Evolutionary conservation across 2,888 invertebrate species (phyloP), one percentile per base, ranked within the genome.

Genomic region (Pterostichus madidus): DNA sequence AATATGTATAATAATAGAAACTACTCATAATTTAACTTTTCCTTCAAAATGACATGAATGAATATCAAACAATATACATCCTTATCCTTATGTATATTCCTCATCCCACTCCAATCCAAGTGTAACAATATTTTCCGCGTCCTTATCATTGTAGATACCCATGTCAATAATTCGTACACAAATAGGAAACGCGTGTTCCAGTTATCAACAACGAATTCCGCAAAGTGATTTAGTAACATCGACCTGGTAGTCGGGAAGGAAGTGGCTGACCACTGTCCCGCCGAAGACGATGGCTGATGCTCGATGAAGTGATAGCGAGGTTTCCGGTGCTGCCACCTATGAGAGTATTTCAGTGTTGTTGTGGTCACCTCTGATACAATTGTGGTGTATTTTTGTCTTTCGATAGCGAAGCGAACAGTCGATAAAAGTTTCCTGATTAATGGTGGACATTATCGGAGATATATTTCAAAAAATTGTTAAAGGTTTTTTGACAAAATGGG

Each of bases 251-350:
- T 17, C 56, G 15, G 24, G 24, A 56, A 56, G 56, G 56, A 56
- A 56, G 56, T 56, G 56, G 56, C 17, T 8, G 6, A 56, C 56
- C 56, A 56, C 56, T 15, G n/a, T 5, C n/a, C 49, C n/a, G 49
- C n/a, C 13, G 13, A 56, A 56, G 56, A 56, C 17, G 56, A 17
- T 17, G 56, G 17, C 56, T 17, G 56, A 56, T 56, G 56, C 17
- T 56, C 56, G 17, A 56, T 56, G 24, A 6, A 56, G 56, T 39
- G 39, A 39, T 56, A 56, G 8, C 56, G 6, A 35, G 56, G 15
- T 39, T 56, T 77, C 77, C 77, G 77, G 77, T 80, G 68, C 31
- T 68, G 68, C 80, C 64, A 80, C 17, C 64, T 80, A 64, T 10
- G 68, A 76, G 35, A 53, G 52, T 52, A 39, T 68, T 68, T 77